phyloP scores from a whole-genome alignment of 2,888 invertebrate genomes.

The Eupithecia inturbata region DNA sequence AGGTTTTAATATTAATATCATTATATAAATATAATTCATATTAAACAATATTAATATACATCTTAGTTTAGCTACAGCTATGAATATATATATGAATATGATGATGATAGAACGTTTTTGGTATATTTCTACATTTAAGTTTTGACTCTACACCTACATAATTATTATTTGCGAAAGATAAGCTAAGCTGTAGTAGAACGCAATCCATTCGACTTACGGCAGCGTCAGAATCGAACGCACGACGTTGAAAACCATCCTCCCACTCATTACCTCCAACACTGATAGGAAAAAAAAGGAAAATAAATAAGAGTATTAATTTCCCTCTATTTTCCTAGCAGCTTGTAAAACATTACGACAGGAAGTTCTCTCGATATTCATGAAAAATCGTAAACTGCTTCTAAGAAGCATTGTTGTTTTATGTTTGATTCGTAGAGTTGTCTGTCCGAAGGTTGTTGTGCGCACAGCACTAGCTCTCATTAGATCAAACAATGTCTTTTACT shows the following conservation, averaged over 20 bases:
- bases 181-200: background rate
- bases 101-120: too few relatives aligned
- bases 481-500: constrained; percentile 24
- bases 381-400: constrained; percentile 13
- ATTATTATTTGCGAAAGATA: background rate
- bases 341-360: constrained; percentile 9
- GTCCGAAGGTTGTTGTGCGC: constrained; percentile 29
- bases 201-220: background rate
- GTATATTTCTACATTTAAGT: too few relatives aligned
- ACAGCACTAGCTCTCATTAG: constrained; percentile 32
- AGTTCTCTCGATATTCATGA: constrained; percentile 7
- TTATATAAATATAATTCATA: too few relatives aligned
- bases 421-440: constrained; percentile 19
- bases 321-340: background rate
- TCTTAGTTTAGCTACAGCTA: too few relatives aligned
- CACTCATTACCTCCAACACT: too few relatives aligned
- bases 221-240: background rate
- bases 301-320: too few relatives aligned
- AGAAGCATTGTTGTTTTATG: constrained; percentile 24
- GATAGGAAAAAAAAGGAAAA: too few relatives aligned
- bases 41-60: too few relatives aligned
- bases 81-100: too few relatives aligned
- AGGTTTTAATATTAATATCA: too few relatives aligned
- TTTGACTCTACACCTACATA: background rate
- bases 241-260: background rate